Conservation (phyloP, 92 coral and sea anemone genomes). For the Pocillopora meandrina region DNA sequence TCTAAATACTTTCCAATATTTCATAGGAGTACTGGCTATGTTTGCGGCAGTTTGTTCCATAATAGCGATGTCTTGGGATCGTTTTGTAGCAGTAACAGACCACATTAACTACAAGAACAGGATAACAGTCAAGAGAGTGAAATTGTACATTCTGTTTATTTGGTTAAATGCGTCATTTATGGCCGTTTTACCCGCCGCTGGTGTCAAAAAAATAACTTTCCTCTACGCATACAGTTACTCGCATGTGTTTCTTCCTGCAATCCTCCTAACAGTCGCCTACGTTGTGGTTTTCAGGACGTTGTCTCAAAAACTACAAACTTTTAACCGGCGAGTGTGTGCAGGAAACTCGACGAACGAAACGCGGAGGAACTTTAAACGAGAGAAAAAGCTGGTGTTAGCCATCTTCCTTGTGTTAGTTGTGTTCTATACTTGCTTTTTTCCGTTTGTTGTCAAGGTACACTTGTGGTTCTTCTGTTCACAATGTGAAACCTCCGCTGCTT, state of each 20-base stretch:
- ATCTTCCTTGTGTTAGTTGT: constrained; percentile 16
- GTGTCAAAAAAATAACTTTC: constrained; percentile 27
- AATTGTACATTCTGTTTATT: constrained; percentile 1
- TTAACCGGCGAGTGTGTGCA: background rate
- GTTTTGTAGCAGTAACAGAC: constrained; percentile 35
- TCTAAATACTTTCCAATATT: constrained; percentile 4
- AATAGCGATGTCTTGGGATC: constrained; percentile 29
- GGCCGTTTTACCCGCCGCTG: constrained; percentile 20
- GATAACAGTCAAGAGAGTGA: constrained; percentile 26
- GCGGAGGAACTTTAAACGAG: background rate
- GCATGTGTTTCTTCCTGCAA: constrained; percentile 12
- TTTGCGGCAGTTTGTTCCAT: constrained; percentile 1
- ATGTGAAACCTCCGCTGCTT: background rate
- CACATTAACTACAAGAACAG: constrained; percentile 24
- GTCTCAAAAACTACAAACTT: constrained; percentile 5
- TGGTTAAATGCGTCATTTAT: constrained; percentile 26
- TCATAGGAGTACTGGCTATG: constrained; percentile 4
- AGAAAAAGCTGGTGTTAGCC: background rate
- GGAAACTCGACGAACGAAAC: background rate
- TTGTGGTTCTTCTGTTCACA: constrained; percentile 6
- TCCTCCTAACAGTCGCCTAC: constrained; percentile 6
- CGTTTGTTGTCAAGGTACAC: constrained; percentile 22
- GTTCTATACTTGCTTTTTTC: constrained; percentile 25
- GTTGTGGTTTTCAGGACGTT: constrained; percentile 22
- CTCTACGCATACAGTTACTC: constrained; percentile 29